Evolutionary conservation across 1,140 invertebrate genomes (phyloP), one percentile per base, ranked within the genome.

Genomic region (Calephelis virginiensis): DNA sequence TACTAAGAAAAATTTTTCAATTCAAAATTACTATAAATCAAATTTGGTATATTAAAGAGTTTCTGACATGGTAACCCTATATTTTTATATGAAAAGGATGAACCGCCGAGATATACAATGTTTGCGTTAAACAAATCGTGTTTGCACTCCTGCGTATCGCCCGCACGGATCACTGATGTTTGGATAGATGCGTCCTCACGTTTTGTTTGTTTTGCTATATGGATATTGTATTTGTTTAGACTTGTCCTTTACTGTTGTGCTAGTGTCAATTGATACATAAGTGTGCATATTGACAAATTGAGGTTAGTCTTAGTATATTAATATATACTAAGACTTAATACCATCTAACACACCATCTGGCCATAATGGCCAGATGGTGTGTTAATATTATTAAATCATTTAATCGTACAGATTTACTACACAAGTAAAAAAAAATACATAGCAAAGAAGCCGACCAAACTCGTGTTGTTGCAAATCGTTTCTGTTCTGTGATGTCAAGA

Each of bases 41-140:
- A 53, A 53, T 17, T 8, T 28, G 5, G 9, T 53, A 11, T 53
- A 43, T 10, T 6, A 6, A 10, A 10, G 17, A 11, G 5, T 28
- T 37, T 56, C 10, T 12, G 28, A 56, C 10, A 5, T 56, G 17
- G 17, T 10, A 56, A 56, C 53, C 53, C 53, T 56, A 28, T 37
- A 6, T 10, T n/a, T n/a, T n/a, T 8, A 7, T 11, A 76, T 79
- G 81, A 81, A 82, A 82, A 78, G 67, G 69, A 62, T 60, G 67
- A 62, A 80, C 79, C 73, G 76, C 73, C 71, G 66, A 80, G 77
- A 85, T 81, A 82, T 74, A 80, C 80, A 76, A 65, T 85, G 80
- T 90, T 87, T 90, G 85, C 74, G 76, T 70, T 69, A 75, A 84
- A 85, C 82, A 89, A 85, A 87, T 86, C 73, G 72, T 86, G 80